Base-by-base conservation (phyloP, 2,888 invertebrate species). In the Eulithis testata region DNA sequence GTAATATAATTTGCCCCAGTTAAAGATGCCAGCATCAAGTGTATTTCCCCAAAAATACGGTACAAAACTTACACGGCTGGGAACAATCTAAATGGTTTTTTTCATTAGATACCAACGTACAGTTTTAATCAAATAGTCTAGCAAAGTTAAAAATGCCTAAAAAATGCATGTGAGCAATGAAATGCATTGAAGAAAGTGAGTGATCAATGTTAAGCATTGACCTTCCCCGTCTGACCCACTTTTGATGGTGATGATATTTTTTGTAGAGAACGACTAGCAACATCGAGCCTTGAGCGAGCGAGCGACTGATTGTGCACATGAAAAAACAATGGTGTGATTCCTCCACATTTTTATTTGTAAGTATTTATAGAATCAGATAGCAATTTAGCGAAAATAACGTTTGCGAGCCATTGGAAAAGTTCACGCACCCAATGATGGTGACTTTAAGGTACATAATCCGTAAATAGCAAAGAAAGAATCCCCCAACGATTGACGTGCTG, bases 261-360 rank as follows among this genome's bases (percentile, higher is more conserved):
- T 85, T 79, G 63, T 71, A 77, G 76, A 81, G 72, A 21, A 21
- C 21, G 2, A 21, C 21, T 87, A 79, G 91, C 86, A 91, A 91
- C 90, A 90, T 82, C 79, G 81, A 21, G 21, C 21, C 21, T 21
- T 21, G 21, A 21, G 21, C 21, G 21, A 79, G 83, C n/a, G 9
- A 27, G 11, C 82, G 6, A 85, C 90, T 89, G 89, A 90, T 90
- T 90, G 89, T 90, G 91, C 89, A 90, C 90, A 88, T 89, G 91
- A 91, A 92, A 92, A 93, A 93, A 93, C 93, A 93, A 93, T 93
- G 93, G 93, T 93, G 93, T 93, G 90, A 93, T 91, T 93, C 91
- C 21, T 49, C 49, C 91, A 91, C 92, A 92, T 89, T 93, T 92
- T 93, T 91, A 92, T 93, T 92, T 93, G 93, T 93, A 92, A 93